Evolutionary conservation across 2,113 vertebrate species (phyloP), one percentile per base, ranked within the genome.

Genomic region (Kryptolebias marmoratus): DNA sequence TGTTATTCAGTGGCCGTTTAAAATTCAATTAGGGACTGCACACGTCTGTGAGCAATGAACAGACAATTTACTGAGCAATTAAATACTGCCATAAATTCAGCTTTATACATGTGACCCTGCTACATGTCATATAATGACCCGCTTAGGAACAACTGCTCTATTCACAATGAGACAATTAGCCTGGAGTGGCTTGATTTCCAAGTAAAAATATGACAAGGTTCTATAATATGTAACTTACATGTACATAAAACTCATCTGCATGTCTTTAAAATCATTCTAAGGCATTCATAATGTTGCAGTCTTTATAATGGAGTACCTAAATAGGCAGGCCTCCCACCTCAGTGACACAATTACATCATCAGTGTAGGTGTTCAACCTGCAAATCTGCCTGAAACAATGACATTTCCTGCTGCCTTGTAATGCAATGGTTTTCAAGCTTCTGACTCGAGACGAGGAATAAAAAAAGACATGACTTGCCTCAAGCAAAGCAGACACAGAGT

Each of bases 21-120:
- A 81, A 87, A 89, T 89, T 87, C 70, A 91, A 87, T 91, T 88
- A 89, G 53, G 64, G 30, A 67, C 73, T 81, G 54, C 63, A 79
- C 67, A 81, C 78, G 76, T 83, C 84, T 73, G 84, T 87, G 75
- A 79, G 79, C 73, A 80, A 89, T 85, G 78, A 85, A 81, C 70
- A 79, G 76, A 80, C 73, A 75, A 84, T 87, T 84, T 83, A 79
- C 71, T 74, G 54, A 78, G 64, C 83, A 85, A 87, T 90, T 88
- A 86, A 71, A 78, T 60, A 45, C 45, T 22, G 57, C 76, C 72
- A 84, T 85, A 81, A 87, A 88, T 86, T 82, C 68, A 65, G 76
- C 71, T 77, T 75, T 73, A 67, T 71, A 70, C 63, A 74, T 44
- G 61, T 36, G 70, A 44, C 72, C 68, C 67, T 77, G 47, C 73